Evolutionary conservation across 2,113 vertebrate species (phyloP), one percentile per base, ranked within the genome.

Genomic region (Triplophysa siluroides): DNA sequence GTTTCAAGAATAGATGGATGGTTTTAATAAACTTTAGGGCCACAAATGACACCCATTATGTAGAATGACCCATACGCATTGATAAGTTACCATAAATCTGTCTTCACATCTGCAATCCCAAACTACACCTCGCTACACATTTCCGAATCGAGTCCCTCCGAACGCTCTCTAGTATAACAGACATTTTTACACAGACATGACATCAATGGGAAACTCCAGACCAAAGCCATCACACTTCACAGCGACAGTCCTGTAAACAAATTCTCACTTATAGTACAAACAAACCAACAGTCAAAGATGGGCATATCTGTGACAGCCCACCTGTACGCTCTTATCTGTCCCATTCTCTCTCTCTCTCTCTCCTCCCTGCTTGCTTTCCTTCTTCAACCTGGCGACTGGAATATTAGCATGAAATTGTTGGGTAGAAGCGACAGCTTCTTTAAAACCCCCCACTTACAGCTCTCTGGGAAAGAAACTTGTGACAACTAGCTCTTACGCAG

Each of bases 401-500:
- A 74, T 76, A 82, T 85, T 83, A 83, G 78, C 78, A 78, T 85
- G 79, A 81, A 84, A 86, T 65, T 79, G 78, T 74, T 58, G 78
- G 80, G 79, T 68, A 56, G 67, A 84, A 75, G 26, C 47, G 56
- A 66, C 79, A 82, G 82, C 60, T 85, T 87, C 70, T 78, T 71
- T 81, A 81, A 81, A 83, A 83, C 47, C 76, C 71, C 82, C 71
- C 62, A 80, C 82, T 84, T 82, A 77, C 13, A 16, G 52, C 54
- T 74, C 47, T 78, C 63, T 41, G 13, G 13, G 26, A 85, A 75
- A 87, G 52, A 78, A 33, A 9, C 4, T 24, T 64, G 64, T 67
- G 83, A 86, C 78, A 87, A 76, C 74, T 11, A 1, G 69, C 41
- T 71, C 76, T 86, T 83, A 85, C 62, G 38, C 81, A 50, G 18